Conservation (phyloP, 2,113 vertebrate species). For the Tylochromis polylepis region DNA sequence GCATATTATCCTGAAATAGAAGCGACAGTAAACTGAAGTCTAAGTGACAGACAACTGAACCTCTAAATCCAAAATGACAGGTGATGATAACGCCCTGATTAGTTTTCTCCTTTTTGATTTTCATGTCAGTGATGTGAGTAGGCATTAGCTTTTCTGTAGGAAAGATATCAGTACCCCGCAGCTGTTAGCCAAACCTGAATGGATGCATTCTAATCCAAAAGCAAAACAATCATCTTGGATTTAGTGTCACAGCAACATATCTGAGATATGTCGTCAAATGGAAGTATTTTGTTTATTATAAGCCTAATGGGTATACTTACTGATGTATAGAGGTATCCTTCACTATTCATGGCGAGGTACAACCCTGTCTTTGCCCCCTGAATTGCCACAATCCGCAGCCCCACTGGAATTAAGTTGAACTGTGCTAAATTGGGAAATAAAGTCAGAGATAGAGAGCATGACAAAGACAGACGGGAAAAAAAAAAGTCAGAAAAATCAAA, state of each 20-base stretch:
- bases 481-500: slow-evolving; percentile 26
- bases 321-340: slow-evolving; percentile 90
- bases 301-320: slow-evolving; percentile 52
- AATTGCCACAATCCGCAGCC: slow-evolving; percentile 96
- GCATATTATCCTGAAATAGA: background rate
- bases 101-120: background rate
- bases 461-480: background rate
- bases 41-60: background rate
- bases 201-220: background rate
- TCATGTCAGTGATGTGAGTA: background rate
- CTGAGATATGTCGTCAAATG: background rate
- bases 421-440: slow-evolving; percentile 81
- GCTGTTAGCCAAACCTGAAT: background rate
- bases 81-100: background rate
- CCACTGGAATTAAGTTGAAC: slow-evolving; percentile 99
- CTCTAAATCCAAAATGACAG: slow-evolving; percentile 13
- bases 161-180: slow-evolving; percentile 7
- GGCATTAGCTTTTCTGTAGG: background rate
- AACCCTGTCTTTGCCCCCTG: slow-evolving; percentile 94
- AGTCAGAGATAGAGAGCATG: background rate
- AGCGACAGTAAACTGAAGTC: background rate
- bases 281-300: background rate
- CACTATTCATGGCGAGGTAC: slow-evolving; percentile 96
- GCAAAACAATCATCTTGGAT: background rate
- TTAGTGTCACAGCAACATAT: background rate